Evolutionary conservation across 2,888 invertebrate species (phyloP).

Genomic region (Germaria angustata): DNA sequence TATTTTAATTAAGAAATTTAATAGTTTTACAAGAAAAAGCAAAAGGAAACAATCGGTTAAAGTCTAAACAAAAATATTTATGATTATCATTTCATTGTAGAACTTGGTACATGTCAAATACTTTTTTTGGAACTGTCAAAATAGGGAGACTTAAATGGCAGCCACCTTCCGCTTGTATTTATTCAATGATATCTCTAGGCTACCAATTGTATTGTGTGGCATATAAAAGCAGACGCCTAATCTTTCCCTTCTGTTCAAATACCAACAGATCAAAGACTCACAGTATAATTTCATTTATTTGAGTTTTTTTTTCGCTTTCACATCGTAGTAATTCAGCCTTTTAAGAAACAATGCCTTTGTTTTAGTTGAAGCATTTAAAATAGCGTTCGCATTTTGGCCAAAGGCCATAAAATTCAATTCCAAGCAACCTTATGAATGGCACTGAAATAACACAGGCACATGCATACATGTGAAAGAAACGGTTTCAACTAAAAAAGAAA

Average conservation of each 20-base stretch:
- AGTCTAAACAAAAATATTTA: no score
- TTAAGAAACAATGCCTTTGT: constrained; percentile 39
- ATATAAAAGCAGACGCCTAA: not conserved
- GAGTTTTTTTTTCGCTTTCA: not conserved
- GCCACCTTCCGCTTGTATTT: no score
- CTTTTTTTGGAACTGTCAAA: no score
- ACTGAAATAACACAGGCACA: constrained; percentile 17
- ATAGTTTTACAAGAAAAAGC: no score
- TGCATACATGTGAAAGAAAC: not conserved
- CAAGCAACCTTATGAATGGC: constrained; percentile 27
- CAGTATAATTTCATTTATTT: constrained; percentile 2
- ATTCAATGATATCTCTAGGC: not conserved
- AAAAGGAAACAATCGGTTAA: no score
- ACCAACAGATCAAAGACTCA: constrained; percentile 18
- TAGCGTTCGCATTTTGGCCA: constrained; percentile 28
- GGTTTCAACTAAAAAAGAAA: constrained; percentile 6
- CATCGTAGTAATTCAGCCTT: constrained; percentile 11
- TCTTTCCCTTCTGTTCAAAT: not conserved
- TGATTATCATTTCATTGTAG: no score
- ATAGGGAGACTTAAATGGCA: no score
- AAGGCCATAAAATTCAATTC: constrained; percentile 53
- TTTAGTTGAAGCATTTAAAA: constrained; percentile 7
- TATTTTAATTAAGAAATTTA: no score
- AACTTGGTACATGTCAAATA: no score
- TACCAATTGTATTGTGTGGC: not conserved